A percentile compares a stretch with the other conserved stretches of the same genome.
These are phyloP conservation scores for Nemotelus nigrinus DNA, from an alignment of 2,888 invertebrate genomes.

Conservation along the genomic window DNA sequence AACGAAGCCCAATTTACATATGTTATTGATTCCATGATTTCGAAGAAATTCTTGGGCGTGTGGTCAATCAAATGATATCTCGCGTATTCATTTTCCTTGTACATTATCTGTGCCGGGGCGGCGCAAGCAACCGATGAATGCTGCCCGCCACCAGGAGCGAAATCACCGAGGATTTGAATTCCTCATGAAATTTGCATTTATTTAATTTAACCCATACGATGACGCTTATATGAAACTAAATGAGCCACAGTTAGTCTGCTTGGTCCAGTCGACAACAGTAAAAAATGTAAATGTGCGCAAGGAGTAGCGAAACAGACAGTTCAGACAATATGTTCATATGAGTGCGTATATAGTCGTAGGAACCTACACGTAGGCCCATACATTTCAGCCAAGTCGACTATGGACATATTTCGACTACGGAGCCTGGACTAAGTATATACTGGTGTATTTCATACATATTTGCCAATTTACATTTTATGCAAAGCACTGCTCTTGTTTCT, in stretches of 20 bases:
- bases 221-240: slow-evolving; percentile 29
- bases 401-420: slow-evolving; percentile 22
- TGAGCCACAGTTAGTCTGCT: slow-evolving; percentile 32
- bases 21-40: slow-evolving; percentile 28
- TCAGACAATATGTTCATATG: slow-evolving; percentile 8
- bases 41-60: slow-evolving; percentile 23
- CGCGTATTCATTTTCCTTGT: slow-evolving; percentile 4
- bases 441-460: slow-evolving; percentile 19
- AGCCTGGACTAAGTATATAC: neutral
- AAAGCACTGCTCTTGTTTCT: slow-evolving; percentile 50
- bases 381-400: neutral
- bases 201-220: slow-evolving; percentile 29
- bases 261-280: slow-evolving; percentile 17
- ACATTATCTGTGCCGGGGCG: neutral
- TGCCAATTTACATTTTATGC: slow-evolving; percentile 52
- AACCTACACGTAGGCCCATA: neutral
- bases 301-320: slow-evolving; percentile 20
- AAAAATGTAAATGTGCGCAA: slow-evolving; percentile 39
- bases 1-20: neutral
- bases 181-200: slow-evolving; percentile 37
- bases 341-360: slow-evolving; percentile 6
- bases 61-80: slow-evolving; percentile 36
- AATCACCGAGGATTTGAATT: slow-evolving; percentile 13
- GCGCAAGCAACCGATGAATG: too few species aligned
- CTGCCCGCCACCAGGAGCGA: neutral